A percentile compares a stretch with the other conserved stretches of the same genome.
Evolutionary conservation across 2,797 vertebrate species (phyloP).

Genomic region (Nothura maculosa): DNA sequence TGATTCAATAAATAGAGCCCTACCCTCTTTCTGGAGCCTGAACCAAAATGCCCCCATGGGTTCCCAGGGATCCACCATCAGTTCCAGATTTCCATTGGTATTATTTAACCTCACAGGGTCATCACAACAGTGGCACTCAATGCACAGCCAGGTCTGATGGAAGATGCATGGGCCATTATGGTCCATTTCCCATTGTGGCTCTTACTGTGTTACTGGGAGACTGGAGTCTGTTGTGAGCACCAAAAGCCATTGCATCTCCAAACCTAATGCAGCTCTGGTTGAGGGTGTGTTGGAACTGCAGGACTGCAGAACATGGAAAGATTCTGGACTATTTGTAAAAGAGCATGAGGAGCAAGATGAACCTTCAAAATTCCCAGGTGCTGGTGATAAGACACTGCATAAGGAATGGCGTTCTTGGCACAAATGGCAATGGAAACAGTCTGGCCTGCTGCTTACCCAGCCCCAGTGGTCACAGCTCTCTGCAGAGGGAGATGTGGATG

Average conservation of each 20-base stretch:
- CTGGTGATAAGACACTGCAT: not conserved
- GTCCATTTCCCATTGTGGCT: accelerated
- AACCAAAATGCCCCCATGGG: not conserved
- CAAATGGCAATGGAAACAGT: not conserved
- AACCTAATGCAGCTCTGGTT: accelerated
- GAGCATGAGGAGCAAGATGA: not conserved
- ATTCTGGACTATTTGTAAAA: not conserved
- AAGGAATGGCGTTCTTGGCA: not conserved
- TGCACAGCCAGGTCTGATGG: not conserved
- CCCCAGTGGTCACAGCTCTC: too few species aligned
- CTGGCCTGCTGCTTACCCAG: not conserved
- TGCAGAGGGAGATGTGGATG: not conserved
- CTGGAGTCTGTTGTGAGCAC: not conserved
- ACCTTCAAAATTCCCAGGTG: not conserved
- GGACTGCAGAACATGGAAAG: not conserved
- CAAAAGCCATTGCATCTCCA: not conserved
- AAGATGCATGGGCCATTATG: accelerated
- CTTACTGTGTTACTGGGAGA: not conserved
- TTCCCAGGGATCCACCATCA: constrained; percentile 16
- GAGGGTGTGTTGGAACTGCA: not conserved
- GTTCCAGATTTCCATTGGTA: not conserved
- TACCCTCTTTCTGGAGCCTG: constrained; percentile 40
- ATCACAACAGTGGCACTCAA: accelerated
- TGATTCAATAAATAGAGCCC: constrained; percentile 69
- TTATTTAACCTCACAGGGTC: not conserved